Conservation (phyloP, 1,140 invertebrate species). For the Drosophila ercepeae region DNA sequence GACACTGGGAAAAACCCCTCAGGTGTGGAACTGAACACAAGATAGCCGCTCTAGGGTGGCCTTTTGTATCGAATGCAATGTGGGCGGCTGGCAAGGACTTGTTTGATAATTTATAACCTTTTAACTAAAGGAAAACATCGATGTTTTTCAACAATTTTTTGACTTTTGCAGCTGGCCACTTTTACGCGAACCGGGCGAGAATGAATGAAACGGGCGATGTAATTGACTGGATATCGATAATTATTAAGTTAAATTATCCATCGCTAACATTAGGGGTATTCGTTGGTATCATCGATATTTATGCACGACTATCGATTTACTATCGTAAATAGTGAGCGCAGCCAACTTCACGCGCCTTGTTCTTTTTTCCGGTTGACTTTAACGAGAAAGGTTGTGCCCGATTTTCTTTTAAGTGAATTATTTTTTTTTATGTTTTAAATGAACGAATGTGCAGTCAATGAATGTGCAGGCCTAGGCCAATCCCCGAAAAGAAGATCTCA, state of each 20-base stretch:
- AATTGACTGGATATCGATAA: too few relatives aligned
- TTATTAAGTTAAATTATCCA: too few relatives aligned
- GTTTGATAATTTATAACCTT: not conserved
- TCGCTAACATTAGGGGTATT: too few relatives aligned
- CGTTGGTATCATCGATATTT: too few relatives aligned
- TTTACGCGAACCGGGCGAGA: too few relatives aligned
- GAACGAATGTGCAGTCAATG: conserved; percentile 35
- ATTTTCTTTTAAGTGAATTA: conserved; percentile 58
- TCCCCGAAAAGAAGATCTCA: not conserved
- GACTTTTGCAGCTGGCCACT: too few relatives aligned
- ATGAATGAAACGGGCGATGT: too few relatives aligned
- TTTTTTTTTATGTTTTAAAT: conserved; percentile 42
- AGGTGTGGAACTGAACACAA: not conserved
- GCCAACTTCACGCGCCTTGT: conserved; percentile 76
- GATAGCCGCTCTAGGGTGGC: not conserved
- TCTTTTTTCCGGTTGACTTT: conserved; percentile 84
- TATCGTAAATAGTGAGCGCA: conserved; percentile 39
- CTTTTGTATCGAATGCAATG: not conserved
- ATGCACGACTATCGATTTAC: not conserved
- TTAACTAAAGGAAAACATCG: too few relatives aligned
- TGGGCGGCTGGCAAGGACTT: not conserved
- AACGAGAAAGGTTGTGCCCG: conserved; percentile 80
- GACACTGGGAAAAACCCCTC: not conserved
- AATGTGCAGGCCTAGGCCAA: conserved; percentile 28
- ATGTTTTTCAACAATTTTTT: too few relatives aligned